Percentiles rank a stretch among this genome's conserved stretches.
Evolutionary conservation across 2,797 vertebrate species (phyloP).

Genomic region (Ambastaia sidthimunki): DNA sequence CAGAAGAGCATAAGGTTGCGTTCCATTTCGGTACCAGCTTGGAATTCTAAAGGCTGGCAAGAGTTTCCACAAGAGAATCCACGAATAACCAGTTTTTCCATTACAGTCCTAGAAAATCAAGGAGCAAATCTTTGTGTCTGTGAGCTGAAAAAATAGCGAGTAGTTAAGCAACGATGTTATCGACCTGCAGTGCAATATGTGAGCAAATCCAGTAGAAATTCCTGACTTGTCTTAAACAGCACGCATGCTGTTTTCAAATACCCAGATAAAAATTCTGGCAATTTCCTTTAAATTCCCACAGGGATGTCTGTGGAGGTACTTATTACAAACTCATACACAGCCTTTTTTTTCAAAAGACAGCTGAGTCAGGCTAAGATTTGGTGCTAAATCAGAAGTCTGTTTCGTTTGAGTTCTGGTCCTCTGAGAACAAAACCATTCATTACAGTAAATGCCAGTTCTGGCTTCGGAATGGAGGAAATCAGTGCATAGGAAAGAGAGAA

Average conservation of each 20-base stretch:
- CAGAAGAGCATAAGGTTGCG: conserved; percentile 43
- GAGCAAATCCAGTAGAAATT: conserved; percentile 48
- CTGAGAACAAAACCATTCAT: conserved; percentile 59
- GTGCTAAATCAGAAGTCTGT: conserved; percentile 46
- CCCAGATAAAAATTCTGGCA: conserved; percentile 62
- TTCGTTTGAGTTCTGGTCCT: conserved; percentile 41
- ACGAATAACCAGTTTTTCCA: conserved; percentile 15
- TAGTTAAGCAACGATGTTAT: not conserved
- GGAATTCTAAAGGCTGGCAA: conserved; percentile 19
- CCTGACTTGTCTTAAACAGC: conserved; percentile 56
- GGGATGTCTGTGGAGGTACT: conserved; percentile 64
- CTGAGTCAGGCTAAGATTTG: conserved; percentile 43
- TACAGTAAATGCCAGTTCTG: conserved; percentile 59
- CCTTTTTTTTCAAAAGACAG: conserved; percentile 46
- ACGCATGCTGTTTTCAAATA: conserved; percentile 64
- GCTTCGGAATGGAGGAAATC: conserved; percentile 42
- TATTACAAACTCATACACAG: conserved; percentile 48
- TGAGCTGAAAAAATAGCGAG: not conserved
- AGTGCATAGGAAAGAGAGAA: conserved; percentile 38
- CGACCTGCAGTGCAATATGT: not conserved
- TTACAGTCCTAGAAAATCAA: conserved; percentile 1
- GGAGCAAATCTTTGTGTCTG: not conserved
- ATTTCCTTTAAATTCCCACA: conserved; percentile 69
- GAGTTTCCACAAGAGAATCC: conserved; percentile 2
- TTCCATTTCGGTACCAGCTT: conserved; percentile 28